Evolutionary conservation across 2,888 invertebrate genomes (phyloP), one percentile per base, ranked within the genome.

Genomic region (Mesochorus sp.): DNA sequence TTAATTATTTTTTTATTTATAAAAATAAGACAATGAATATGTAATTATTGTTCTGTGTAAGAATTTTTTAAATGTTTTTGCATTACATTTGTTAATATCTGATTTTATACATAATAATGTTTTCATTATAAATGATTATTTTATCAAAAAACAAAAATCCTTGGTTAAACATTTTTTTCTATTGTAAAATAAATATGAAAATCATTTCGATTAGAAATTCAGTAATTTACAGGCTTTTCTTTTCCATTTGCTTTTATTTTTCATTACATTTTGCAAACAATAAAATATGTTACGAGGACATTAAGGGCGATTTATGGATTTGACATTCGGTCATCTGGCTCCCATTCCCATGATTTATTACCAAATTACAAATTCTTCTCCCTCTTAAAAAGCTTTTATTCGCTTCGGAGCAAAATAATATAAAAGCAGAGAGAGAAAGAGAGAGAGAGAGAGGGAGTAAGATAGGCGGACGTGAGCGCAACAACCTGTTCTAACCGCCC

Each of bases 401-500:
- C 31, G 57, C 51, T 71, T 71, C 59, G 14, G 53, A 70, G 72
- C 66, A 10, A 61, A 74, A 47, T 39, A 49, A 49, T 64, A 55
- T 55, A 73, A 61, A 44, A 61, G 59, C 34, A 5, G 51, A 39
- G 68, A 44, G 61, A 39, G 39, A 47, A 47, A 12, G 31, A 31
- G 67, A 55, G 10, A 34, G 64, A 49, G 34, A 37, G 24, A 37
- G 37, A 14, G 49, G 49, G 12, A 26, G 49, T 31, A 24, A 55
- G 24, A 70, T 57, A 37, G 78, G 55, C 76, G 76, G 79, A 78
- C 76, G 75, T 44, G 67, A 51, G 70, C 79, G 71, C 75, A 79
- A 79, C 82, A 80, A 82, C 81, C 82, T 82, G 80, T 81, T 80
- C 80, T 79, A 84, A 84, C 84, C 84, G 83, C 81, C 81, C 71